phyloP scores from a whole-genome alignment of 2,888 invertebrate species.

The Xestoiulus laeticollis region DNA sequence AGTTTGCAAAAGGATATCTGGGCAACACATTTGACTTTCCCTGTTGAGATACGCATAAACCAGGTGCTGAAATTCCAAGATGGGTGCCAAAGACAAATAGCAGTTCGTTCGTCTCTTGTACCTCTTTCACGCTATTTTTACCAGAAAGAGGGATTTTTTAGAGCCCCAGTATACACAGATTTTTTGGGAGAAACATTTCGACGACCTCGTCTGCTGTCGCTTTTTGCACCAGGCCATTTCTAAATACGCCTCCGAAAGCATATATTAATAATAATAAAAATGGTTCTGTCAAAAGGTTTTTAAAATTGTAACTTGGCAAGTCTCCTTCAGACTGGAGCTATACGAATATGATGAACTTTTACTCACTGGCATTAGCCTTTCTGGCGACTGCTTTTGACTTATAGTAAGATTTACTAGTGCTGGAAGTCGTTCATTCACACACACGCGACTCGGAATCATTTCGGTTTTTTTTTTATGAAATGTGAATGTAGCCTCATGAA shows the following conservation, averaged over 20 bases:
- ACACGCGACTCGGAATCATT: constrained; percentile 30
- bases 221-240: background rate
- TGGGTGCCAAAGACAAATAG: constrained; percentile 45
- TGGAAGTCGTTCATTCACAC: constrained; percentile 40
- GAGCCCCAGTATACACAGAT: background rate
- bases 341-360: constrained; percentile 15
- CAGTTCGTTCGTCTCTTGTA: background rate
- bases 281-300: constrained; percentile 27
- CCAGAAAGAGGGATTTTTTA: background rate
- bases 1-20: background rate
- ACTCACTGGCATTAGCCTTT: constrained; percentile 34
- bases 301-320: background rate
- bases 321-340: background rate
- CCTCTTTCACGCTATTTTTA: background rate
- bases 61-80: constrained; percentile 48
- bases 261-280: background rate
- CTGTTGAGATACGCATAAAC: constrained; percentile 38
- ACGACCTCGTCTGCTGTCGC: background rate
- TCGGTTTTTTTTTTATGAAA: background rate
- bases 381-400: constrained; percentile 30
- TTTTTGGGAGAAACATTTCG: background rate
- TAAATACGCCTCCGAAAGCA: background rate
- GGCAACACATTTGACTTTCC: constrained; percentile 17
- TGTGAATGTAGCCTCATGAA: background rate
- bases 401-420: background rate